A percentile compares a stretch with the other conserved stretches of the same genome.
Conservation (phyloP, 2,113 vertebrate species). For the Psammodynastes pulverulentus region DNA sequence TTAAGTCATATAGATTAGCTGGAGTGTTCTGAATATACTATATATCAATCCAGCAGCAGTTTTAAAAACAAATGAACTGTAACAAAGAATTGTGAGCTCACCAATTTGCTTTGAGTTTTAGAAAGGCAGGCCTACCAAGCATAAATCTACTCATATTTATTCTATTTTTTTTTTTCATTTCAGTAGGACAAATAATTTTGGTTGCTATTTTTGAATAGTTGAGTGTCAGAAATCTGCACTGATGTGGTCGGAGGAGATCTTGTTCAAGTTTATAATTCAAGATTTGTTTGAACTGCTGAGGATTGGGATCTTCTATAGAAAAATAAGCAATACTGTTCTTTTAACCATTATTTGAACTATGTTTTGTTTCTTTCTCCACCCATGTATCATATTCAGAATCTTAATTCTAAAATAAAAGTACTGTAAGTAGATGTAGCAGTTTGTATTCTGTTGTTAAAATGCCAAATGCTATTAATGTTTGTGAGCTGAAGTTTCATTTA, state of each 20-base stretch:
- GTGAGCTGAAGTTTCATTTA: background rate
- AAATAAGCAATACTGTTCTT: background rate
- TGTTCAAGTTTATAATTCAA: background rate
- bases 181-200: background rate
- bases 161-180: background rate
- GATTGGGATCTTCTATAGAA: background rate
- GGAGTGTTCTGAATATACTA: slow-evolving; percentile 40
- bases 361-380: background rate
- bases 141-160: background rate
- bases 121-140: background rate
- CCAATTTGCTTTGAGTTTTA: background rate
- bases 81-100: background rate
- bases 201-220: background rate
- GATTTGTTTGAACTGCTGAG: background rate
- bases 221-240: background rate
- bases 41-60: slow-evolving; percentile 2
- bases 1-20: slow-evolving; percentile 59
- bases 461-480: background rate
- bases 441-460: background rate
- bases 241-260: background rate
- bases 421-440: background rate
- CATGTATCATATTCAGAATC: background rate
- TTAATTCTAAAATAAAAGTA: slow-evolving; percentile 13
- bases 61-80: background rate
- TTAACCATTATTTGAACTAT: background rate